These are phyloP conservation scores for Salminus brasiliensis DNA, from an alignment of 2,113 vertebrate species.

Conservation along the genomic window DNA sequence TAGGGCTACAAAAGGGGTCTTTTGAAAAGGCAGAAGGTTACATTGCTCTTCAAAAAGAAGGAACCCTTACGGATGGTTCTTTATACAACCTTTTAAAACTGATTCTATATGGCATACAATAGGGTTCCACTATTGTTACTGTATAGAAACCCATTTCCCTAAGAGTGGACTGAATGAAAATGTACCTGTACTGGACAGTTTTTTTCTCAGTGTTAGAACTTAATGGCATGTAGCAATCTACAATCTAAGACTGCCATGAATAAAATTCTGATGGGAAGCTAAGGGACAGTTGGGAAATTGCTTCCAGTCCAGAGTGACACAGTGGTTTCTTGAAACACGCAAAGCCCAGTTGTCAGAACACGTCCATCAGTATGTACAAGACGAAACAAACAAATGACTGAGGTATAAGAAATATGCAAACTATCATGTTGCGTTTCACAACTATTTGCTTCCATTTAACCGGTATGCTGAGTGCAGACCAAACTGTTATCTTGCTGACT, in stretches of 20 bases:
- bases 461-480: slow-evolving; percentile 61
- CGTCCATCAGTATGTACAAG: slow-evolving; percentile 1
- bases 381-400: background rate
- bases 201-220: background rate
- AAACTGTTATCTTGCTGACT: slow-evolving; percentile 62
- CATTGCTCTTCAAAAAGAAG: too few relatives aligned
- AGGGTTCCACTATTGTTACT: too few relatives aligned
- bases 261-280: background rate
- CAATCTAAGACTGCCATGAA: background rate
- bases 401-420: slow-evolving; percentile 22
- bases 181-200: too few relatives aligned
- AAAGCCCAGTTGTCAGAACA: slow-evolving; percentile 10
- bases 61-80: too few relatives aligned
- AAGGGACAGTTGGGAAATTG: background rate
- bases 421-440: slow-evolving; percentile 16
- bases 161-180: too few relatives aligned
- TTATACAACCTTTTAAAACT: too few relatives aligned
- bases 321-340: background rate
- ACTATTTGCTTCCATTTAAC: slow-evolving; percentile 55
- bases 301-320: background rate
- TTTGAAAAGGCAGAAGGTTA: too few relatives aligned
- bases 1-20: too few relatives aligned
- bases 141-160: too few relatives aligned
- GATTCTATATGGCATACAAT: too few relatives aligned
- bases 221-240: background rate